Evolutionary conservation across 1,140 invertebrate genomes (phyloP).

Genomic region (Scaptodrosophila lebanonensis): DNA sequence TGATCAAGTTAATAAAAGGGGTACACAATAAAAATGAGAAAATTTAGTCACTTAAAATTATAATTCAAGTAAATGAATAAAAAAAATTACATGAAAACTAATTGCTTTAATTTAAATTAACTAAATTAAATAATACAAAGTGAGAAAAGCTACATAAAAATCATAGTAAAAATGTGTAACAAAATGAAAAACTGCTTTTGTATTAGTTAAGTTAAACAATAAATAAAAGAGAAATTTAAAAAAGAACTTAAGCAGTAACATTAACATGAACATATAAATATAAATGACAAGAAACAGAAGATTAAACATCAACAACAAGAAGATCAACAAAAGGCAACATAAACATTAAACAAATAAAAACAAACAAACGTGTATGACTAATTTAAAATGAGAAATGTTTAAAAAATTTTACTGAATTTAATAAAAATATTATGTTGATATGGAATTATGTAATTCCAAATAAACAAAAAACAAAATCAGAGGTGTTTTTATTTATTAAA

Average conservation of each 20-base stretch:
- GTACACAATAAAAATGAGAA: conserved; percentile 23
- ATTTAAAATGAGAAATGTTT: conserved; percentile 64
- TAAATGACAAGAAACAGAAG: conserved; percentile 31
- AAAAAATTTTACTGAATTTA: conserved; percentile 76
- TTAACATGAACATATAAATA: conserved; percentile 52
- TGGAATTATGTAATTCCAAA: conserved; percentile 76
- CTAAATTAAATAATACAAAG: conserved; percentile 13
- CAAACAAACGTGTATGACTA: conserved; percentile 58
- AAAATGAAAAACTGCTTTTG: conserved; percentile 70
- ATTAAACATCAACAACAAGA: conserved; percentile 49
- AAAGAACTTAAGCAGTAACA: conserved; percentile 58
- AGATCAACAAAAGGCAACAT: conserved; percentile 42
- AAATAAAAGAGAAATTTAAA: conserved; percentile 48
- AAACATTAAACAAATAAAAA: conserved; percentile 28
- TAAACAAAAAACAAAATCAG: conserved; percentile 48
- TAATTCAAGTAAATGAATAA: conserved; percentile 18
- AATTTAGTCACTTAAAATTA: conserved; percentile 27
- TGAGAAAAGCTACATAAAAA: conserved; percentile 47
- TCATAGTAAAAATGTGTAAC: conserved; percentile 60
- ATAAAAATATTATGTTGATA: conserved; percentile 77
- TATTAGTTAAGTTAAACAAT: conserved; percentile 72
- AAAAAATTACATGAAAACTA: conserved; percentile 17
- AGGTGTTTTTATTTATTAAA: conserved; percentile 13
- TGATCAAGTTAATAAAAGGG: background rate
- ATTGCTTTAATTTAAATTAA: conserved; percentile 71